phyloP scores from a whole-genome alignment of 2,888 invertebrate species.

The Perizoma affinitatum region DNA sequence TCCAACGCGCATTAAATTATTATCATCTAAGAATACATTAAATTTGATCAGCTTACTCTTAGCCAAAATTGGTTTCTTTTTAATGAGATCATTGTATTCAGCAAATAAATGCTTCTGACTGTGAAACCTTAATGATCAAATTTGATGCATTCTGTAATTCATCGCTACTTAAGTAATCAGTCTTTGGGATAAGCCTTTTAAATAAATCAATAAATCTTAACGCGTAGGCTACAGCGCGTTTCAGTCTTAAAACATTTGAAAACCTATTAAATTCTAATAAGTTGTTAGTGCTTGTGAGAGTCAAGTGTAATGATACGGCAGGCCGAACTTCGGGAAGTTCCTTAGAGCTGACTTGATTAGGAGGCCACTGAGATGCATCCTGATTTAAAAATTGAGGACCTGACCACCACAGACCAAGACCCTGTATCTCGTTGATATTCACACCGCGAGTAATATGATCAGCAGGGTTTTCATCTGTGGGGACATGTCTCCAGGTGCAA shows the following conservation, averaged over 20 bases:
- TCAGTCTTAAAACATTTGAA: constrained; percentile 16
- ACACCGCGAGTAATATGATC: constrained; percentile 16
- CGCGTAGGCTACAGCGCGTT: constrained; percentile 15
- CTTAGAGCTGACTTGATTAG: not conserved
- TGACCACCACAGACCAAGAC: constrained; percentile 10
- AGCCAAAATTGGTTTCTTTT: no score
- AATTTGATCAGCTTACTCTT: constrained; percentile 5
- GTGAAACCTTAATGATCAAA: constrained; percentile 9
- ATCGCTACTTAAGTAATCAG: constrained; percentile 11
- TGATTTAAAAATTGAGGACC: constrained; percentile 6
- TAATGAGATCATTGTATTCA: no score
- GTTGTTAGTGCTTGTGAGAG: no score
- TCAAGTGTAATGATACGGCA: no score
- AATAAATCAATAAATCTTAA: constrained; percentile 16
- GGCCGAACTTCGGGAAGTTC: constrained; percentile 6
- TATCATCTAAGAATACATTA: constrained; percentile 9
- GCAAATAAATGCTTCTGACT: no score
- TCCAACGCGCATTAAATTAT: constrained; percentile 11
- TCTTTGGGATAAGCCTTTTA: constrained; percentile 4
- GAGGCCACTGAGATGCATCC: constrained; percentile 15
- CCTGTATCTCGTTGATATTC: constrained; percentile 4
- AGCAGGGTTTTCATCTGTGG: constrained; percentile 18
- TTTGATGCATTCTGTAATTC: constrained; percentile 14
- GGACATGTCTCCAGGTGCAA: constrained; percentile 38
- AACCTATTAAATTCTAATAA: no score